Evolutionary conservation across 1,140 invertebrate genomes (phyloP), one percentile per base, ranked within the genome.

Genomic region (Saccostrea glomerata): DNA sequence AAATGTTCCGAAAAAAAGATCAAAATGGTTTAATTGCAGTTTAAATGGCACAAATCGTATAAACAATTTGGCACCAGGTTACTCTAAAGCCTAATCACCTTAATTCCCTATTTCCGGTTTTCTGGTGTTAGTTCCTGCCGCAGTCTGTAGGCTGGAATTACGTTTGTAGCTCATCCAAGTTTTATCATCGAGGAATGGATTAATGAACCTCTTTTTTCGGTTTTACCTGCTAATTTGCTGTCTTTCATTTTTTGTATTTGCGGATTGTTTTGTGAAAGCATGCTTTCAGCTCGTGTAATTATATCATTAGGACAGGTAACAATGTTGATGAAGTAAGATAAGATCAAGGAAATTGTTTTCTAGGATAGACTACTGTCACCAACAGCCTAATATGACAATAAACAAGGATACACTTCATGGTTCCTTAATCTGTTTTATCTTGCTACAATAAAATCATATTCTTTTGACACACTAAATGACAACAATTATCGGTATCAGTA

Each of bases 111-210:
- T n/a, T n/a, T 30, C 70, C 70, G 70, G 11, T 15, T 25, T 77
- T 77, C 60, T 17, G 60, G 60, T 66, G 17, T 66, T 20, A 2
- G 13, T 77, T 77, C 70, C 70, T 77, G 70, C 30, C 30, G 25
- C 30, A 36, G 25, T 15, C 70, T 17, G 25, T 36, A 30, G 23
- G 25, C 70, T 77, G 23, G 70, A 25, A 77, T 77, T 77, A 15
- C 30, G 70, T 36, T 77, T 77, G 70, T 77, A 77, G 70, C 70
- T 77, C 70, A 36, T 13, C 30, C 70, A 77, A 15, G 17, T 63
- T n/a, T n/a, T 63, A 63, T 20, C 17, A 15, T 11, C 9, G 6
- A 15, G 13, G 12, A 25, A 30, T 77, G 15, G 30, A 77, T 77
- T 77, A 77, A 77, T 30, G 70, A 11, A 36, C 25, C 30, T 15